Evolutionary conservation across 2,113 vertebrate species (phyloP).

Genomic region (Dromas ardeola): DNA sequence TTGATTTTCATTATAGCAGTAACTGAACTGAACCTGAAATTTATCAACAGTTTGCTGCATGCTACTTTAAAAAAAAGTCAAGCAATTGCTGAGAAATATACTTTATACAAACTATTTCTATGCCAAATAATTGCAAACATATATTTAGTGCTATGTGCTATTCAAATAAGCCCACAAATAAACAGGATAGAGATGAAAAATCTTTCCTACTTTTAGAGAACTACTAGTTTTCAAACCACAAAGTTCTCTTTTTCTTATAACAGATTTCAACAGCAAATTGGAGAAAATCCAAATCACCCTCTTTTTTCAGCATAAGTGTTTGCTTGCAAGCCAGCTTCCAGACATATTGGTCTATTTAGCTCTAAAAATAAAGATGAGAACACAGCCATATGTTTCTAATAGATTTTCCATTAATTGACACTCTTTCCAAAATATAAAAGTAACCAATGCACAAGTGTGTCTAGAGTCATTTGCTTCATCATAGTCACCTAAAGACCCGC

Average conservation of each 20-base stretch:
- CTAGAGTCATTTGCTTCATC: neutral
- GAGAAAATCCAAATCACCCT: neutral
- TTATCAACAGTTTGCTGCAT: neutral
- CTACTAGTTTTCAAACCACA: neutral
- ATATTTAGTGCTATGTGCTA: neutral
- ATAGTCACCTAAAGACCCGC: neutral
- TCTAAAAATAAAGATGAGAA: neutral
- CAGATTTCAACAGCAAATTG: neutral
- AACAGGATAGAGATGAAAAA: neutral
- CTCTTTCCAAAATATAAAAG: neutral
- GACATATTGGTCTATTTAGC: neutral
- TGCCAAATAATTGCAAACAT: neutral
- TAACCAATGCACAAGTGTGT: neutral
- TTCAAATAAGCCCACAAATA: neutral
- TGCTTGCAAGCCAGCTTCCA: neutral
- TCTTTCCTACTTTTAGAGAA: neutral
- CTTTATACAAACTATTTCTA: neutral
- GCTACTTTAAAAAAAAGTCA: neutral
- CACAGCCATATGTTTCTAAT: neutral
- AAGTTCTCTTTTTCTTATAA: neutral
- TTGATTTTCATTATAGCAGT: neutral
- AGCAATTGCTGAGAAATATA: neutral
- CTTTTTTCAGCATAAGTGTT: neutral
- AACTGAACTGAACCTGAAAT: neutral
- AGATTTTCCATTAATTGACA: neutral